Conservation (phyloP, 2,113 vertebrate genomes). For the Nibea albiflora region DNA sequence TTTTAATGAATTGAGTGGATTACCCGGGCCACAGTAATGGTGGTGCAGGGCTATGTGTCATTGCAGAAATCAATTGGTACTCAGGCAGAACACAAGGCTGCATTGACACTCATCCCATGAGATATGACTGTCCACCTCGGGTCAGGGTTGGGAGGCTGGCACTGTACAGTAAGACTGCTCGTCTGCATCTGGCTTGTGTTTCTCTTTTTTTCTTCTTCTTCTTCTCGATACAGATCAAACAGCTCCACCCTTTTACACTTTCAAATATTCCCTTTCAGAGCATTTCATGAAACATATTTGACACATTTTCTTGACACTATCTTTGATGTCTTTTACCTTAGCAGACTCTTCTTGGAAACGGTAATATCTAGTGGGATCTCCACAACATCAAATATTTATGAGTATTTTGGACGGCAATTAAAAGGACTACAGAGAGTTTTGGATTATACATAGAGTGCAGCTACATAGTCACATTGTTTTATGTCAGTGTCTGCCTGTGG, state of each 20-base stretch:
- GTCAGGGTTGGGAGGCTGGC: constrained; percentile 43
- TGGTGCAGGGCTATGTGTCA: constrained; percentile 61
- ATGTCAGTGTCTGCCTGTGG: constrained; percentile 33
- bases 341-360: constrained; percentile 50
- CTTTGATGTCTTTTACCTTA: constrained; percentile 71
- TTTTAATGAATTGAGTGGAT: constrained; percentile 60
- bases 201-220: background rate
- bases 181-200: constrained; percentile 18
- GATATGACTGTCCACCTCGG: constrained; percentile 57
- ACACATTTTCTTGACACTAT: constrained; percentile 64
- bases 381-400: constrained; percentile 69
- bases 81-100: constrained; percentile 70
- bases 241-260: constrained; percentile 54
- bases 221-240: constrained; percentile 49
- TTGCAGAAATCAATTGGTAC: constrained; percentile 74
- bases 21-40: constrained; percentile 48
- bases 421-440: constrained; percentile 48
- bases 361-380: constrained; percentile 60
- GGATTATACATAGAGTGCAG: constrained; percentile 28
- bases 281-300: constrained; percentile 60
- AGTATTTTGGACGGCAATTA: constrained; percentile 71
- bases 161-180: constrained; percentile 6
- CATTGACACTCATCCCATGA: constrained; percentile 65
- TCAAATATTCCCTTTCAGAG: constrained; percentile 69
- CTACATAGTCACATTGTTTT: constrained; percentile 17